Conservation (phyloP, 1,140 invertebrate genomes). For the Oedothorax gibbosus region DNA sequence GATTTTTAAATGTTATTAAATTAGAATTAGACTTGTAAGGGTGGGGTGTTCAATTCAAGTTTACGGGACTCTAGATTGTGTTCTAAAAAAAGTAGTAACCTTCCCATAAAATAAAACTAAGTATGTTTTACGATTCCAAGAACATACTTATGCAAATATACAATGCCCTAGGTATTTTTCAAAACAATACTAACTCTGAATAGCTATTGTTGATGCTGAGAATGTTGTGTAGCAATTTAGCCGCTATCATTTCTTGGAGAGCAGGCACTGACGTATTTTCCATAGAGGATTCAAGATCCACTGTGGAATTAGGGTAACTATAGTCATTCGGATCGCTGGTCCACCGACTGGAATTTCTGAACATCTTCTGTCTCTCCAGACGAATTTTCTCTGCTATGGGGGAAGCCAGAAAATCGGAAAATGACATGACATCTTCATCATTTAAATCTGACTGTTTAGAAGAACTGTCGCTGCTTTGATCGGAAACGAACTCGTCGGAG, state of each 20-base stretch:
- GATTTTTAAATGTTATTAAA: too few relatives aligned
- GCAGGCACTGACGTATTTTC: neutral
- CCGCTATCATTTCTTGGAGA: constrained; percentile 21
- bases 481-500: neutral
- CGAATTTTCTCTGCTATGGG: constrained; percentile 41
- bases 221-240: constrained; percentile 23
- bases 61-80: too few relatives aligned
- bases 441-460: neutral
- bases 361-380: constrained; percentile 18
- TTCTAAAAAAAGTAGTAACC: too few relatives aligned
- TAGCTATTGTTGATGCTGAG: constrained; percentile 5
- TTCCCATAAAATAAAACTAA: too few relatives aligned
- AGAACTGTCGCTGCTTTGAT: neutral
- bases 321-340: neutral
- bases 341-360: neutral
- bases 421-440: constrained; percentile 29
- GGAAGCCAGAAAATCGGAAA: constrained; percentile 45
- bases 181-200: neutral
- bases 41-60: too few relatives aligned
- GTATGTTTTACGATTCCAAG: too few relatives aligned
- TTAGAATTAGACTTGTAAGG: too few relatives aligned
- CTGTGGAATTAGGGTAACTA: neutral
- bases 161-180: too few relatives aligned
- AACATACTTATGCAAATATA: too few relatives aligned
- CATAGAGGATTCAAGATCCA: neutral